Evolutionary conservation across 1,140 invertebrate genomes (phyloP).

Genomic region (Liolophura sinensis): DNA sequence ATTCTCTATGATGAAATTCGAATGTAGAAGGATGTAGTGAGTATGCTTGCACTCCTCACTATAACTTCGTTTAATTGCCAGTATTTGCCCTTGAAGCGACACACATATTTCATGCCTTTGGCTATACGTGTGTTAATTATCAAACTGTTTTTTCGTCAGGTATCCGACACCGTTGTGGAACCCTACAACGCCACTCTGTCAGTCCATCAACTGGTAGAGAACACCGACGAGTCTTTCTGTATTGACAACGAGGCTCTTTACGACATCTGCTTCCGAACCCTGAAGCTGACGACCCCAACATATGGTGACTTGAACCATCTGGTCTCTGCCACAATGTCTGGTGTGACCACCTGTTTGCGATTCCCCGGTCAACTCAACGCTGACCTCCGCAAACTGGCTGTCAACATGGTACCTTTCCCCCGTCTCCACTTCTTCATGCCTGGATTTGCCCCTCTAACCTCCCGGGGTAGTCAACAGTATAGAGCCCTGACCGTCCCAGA

Average conservation of each 20-base stretch:
- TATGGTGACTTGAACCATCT: constrained; percentile 68
- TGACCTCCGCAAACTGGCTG: constrained; percentile 81
- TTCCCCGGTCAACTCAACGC: constrained; percentile 78
- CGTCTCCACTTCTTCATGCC: constrained; percentile 83
- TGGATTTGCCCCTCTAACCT: constrained; percentile 74
- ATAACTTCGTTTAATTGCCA: background rate
- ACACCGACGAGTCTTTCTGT: constrained; percentile 64
- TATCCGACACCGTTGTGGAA: constrained; percentile 58
- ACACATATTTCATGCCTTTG: background rate
- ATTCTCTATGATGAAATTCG: background rate
- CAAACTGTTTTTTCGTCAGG: constrained; percentile 24
- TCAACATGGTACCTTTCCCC: constrained; percentile 76
- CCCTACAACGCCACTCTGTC: constrained; percentile 60
- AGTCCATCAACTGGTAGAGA: constrained; percentile 56
- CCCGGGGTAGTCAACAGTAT: constrained; percentile 63
- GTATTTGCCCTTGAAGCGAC: too few species aligned
- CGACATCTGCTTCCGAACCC: constrained; percentile 78
- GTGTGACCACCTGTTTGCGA: constrained; percentile 78
- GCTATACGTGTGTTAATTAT: background rate
- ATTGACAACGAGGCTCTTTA: constrained; percentile 86
- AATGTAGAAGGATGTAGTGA: background rate
- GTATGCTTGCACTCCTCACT: background rate
- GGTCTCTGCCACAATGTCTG: constrained; percentile 70
- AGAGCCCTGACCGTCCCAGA: constrained; percentile 64
- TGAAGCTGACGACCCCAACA: constrained; percentile 76